A percentile compares a stretch with the other conserved stretches of the same genome.
Conservation (phyloP, 2,797 vertebrate species). For the Aselliscus stoliczkanus region DNA sequence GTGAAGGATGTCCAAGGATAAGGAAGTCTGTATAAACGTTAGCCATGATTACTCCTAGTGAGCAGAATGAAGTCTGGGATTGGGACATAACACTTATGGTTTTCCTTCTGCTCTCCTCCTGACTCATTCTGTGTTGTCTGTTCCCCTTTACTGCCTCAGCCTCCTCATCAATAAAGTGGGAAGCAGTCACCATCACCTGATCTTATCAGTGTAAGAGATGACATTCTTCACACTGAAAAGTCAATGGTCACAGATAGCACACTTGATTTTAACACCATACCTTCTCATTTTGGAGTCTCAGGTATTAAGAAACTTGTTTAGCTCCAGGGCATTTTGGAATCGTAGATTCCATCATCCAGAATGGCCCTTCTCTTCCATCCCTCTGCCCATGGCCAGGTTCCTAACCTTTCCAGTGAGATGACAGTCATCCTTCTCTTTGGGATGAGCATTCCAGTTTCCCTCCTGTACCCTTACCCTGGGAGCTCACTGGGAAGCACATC, state of each 20-base stretch:
- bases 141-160: background rate
- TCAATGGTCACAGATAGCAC: background rate
- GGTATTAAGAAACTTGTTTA: too few species aligned
- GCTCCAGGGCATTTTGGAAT: background rate
- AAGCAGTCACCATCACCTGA: background rate
- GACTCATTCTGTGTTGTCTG: background rate
- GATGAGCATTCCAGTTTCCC: background rate
- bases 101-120: background rate
- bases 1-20: background rate
- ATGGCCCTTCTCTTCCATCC: background rate
- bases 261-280: background rate
- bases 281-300: background rate
- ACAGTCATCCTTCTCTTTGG: background rate
- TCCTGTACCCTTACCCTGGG: background rate
- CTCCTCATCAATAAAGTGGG: background rate
- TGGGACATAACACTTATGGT: background rate
- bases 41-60: background rate
- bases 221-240: background rate
- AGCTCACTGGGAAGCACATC: background rate
- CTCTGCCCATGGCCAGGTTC: background rate
- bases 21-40: background rate
- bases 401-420: background rate
- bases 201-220: background rate
- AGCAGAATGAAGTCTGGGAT: background rate
- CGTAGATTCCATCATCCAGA: background rate